Base-by-base conservation (phyloP, 2,888 invertebrate genomes). In the Phlogophora meticulosa region DNA sequence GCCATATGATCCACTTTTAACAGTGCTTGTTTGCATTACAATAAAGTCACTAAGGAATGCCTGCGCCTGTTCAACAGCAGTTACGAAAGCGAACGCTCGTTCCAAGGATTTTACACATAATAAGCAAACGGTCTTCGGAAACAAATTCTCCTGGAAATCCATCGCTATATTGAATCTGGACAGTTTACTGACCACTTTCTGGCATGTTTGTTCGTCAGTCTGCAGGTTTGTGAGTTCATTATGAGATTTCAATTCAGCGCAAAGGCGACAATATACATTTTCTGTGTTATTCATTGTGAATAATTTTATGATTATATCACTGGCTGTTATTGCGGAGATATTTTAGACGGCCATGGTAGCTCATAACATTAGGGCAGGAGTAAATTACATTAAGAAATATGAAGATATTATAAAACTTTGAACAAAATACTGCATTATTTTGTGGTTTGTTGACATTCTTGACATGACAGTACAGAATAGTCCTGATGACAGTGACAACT, bases 71-170 rank as follows among this genome's bases (percentile, higher is more conserved):
- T 93, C 89, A 15, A 94, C 81, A 2, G 80, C 78, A 10, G 82
- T 64, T 3, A 92, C 85, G 58, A 94, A 92, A 11, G 88, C 86
- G 57, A 83, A 88, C 4, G 91, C 90, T 49, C 73, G 87, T 46
- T 92, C 88, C 34, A 93, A 75, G 0, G 85, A 75, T 32, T 75
- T 73, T 1, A 88, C 61, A 84, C 93, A 93, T 2, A 83, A 59
- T 15, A 88, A 84, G 83, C 93, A 93, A n/a, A 93, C 88, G 0
- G 90, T 89, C 80, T 84, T 89, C 5, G 92, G 91, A 4, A 92
- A 72, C 24, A 56, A 69, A 45, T 80, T 80, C 15, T 82, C 81
- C 32, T 72, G 78, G 34, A 91, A 87, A 69, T 90, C 84, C 15
- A 85, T 82, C 0, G 60, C 62, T 34, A 87, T 83, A 48, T 91